These are phyloP conservation scores for Cosmopolites sordidus DNA, from an alignment of 2,888 invertebrate genomes.

Conservation along the genomic window DNA sequence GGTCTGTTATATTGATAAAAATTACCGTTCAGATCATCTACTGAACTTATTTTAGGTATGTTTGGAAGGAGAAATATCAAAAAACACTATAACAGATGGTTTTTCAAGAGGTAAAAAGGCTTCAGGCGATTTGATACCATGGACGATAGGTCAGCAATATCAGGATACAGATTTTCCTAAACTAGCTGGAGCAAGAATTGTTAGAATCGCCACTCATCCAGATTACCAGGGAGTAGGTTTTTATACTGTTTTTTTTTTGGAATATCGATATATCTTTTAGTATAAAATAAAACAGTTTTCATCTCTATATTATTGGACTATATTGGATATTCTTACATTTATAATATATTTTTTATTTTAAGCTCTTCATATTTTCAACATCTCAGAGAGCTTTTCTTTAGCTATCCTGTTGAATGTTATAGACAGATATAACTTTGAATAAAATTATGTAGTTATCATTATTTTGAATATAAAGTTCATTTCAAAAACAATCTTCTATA, in stretches of 20 bases:
- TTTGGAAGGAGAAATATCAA: constrained; percentile 70
- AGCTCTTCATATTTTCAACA: constrained; percentile 2
- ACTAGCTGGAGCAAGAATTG: constrained; percentile 83
- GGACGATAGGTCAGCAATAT: constrained; percentile 96
- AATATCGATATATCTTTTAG: constrained; percentile 2
- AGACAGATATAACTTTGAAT: too few relatives aligned
- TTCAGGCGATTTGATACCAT: constrained; percentile 96
- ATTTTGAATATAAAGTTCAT: too few relatives aligned
- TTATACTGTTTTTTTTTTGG: not conserved
- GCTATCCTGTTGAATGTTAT: too few relatives aligned
- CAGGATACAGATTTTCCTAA: constrained; percentile 91
- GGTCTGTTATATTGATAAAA: too few relatives aligned
- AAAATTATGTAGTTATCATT: too few relatives aligned
- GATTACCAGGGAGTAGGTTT: constrained; percentile 79
- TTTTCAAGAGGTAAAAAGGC: constrained; percentile 84
- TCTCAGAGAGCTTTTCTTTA: too few relatives aligned
- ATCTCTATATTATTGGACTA: too few relatives aligned
- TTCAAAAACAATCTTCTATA: too few relatives aligned
- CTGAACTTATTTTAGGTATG: constrained; percentile 71
- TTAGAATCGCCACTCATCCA: constrained; percentile 97
- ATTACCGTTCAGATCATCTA: too few relatives aligned
- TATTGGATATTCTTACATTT: too few relatives aligned
- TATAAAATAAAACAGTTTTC: too few relatives aligned
- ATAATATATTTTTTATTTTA: constrained; percentile 6
- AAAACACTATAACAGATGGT: constrained; percentile 67